Evolutionary conservation across 92 coral and sea anemone genomes (phyloP), one percentile per base, ranked within the genome.

Genomic region (Phymanthus crucifer): DNA sequence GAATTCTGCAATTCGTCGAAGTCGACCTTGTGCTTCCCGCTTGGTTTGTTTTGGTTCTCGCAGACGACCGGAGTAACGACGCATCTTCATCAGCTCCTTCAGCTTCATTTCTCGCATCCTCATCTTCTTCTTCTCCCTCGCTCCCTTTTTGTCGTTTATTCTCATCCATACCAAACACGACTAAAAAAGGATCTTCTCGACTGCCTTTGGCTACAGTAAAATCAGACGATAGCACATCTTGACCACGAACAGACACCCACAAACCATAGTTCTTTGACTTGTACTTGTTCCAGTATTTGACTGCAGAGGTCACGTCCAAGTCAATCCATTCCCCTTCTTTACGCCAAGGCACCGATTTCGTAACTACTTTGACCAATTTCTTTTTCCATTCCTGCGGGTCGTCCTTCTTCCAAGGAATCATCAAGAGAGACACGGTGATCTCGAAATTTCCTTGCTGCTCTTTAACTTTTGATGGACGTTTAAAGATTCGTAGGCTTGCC

Each of bases 321-420:
- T 77, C 87, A 58, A 96, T 57, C 99, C 99, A 96, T 45, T 88
- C 98, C 43, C 99, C 99, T 34, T 90, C 93, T 74, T 90, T 78
- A 21, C 94, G 89, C 73, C 94, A 89, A 50, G 90, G 93, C 32
- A 93, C 81, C 58, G 81, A 64, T 70, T 58, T 86, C 0, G 86
- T 70, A 52, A 81, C 89, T 27, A 88, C 56, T 52, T 80, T 57
- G 24, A 78, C 87, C 37, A 84, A 75, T 82, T 92, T 92, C 70
- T 87, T 80, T 66, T 87, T 93, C 97, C 97, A 93, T n/a, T n/a
- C n/a, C 7, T 83, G 79, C 45, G 40, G 76, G 86, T 77, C 69
- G 6, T 82, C 80, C 40, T 88, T 83, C 29, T 74, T 68, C 76
- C 84, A 85, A 65, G 87, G 83, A 66, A 75, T 84, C 54, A 86